Conservation (phyloP, 1,140 invertebrate species). For the Oryctes rhinoceros region DNA sequence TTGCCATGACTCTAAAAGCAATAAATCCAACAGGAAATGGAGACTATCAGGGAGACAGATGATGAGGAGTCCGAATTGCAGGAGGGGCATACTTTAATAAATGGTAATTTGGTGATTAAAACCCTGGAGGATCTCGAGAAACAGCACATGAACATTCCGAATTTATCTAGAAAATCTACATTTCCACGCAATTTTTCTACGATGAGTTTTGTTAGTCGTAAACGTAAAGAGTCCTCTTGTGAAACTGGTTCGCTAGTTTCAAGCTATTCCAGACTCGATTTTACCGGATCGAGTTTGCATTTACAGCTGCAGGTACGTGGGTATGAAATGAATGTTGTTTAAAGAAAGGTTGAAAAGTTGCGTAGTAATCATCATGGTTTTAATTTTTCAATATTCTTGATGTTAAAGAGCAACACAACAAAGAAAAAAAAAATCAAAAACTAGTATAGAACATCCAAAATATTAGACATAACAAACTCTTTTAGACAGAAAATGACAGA, state of each 20-base stretch:
- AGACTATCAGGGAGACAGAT: slow-evolving; percentile 67
- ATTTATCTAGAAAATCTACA: slow-evolving; percentile 61
- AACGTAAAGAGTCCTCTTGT: slow-evolving; percentile 60
- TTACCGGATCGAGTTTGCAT: slow-evolving; percentile 74
- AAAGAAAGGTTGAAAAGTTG: slow-evolving; percentile 20
- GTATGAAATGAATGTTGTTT: not conserved
- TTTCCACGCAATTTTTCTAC: slow-evolving; percentile 66
- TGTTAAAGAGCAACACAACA: slow-evolving; percentile 30
- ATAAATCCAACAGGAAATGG: slow-evolving; percentile 66
- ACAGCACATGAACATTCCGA: slow-evolving; percentile 53
- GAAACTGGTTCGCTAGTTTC: slow-evolving; percentile 72
- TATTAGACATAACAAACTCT: slow-evolving; percentile 22
- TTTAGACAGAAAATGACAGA: slow-evolving; percentile 45
- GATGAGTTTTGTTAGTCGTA: slow-evolving; percentile 61
- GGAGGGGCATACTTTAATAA: slow-evolving; percentile 54
- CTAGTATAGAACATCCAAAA: not conserved
- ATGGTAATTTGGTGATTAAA: slow-evolving; percentile 57
- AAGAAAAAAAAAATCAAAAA: slow-evolving; percentile 29
- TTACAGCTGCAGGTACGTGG: slow-evolving; percentile 69
- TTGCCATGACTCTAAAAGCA: not conserved
- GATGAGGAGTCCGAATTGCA: slow-evolving; percentile 62
- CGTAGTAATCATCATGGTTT: not conserved
- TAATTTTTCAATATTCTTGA: slow-evolving; percentile 38
- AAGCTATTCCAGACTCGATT: slow-evolving; percentile 75
- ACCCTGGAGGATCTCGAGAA: slow-evolving; percentile 65